Percentiles rank a stretch among this genome's conserved stretches.
These are phyloP conservation scores for Rhinogobio ventralis DNA, from an alignment of 2,797 vertebrate genomes.

Conservation along the genomic window DNA sequence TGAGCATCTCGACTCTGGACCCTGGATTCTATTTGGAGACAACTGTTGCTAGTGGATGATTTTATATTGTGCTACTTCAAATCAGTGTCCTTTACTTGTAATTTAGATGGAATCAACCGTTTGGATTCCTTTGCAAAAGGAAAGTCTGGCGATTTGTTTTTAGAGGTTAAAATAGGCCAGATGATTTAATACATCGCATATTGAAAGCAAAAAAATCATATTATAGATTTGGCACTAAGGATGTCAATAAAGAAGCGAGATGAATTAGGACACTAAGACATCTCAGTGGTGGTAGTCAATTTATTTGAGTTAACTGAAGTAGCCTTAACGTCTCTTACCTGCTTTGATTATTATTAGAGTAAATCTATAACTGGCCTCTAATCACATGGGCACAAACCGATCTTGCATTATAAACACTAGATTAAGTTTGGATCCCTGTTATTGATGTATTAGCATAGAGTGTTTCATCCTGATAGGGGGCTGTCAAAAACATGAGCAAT, in stretches of 20 bases:
- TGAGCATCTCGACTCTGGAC: slow-evolving; percentile 47
- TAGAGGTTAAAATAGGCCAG: neutral
- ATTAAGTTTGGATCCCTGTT: neutral
- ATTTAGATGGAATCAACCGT: neutral
- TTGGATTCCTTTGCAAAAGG: neutral
- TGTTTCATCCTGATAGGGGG: neutral
- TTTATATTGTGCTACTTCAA: slow-evolving; percentile 32
- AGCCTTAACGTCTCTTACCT: neutral
- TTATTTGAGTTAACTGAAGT: neutral
- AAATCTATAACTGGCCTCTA: neutral
- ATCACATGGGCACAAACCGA: neutral
- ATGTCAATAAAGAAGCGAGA: neutral
- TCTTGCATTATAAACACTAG: neutral
- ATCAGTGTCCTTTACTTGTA: neutral
- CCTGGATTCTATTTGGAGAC: slow-evolving; percentile 31
- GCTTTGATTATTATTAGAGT: neutral
- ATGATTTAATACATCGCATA: neutral
- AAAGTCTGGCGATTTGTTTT: neutral
- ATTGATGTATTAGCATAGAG: slow-evolving; percentile 9
- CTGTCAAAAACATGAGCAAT: slow-evolving; percentile 27
- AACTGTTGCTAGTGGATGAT: slow-evolving; percentile 5
- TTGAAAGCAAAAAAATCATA: neutral
- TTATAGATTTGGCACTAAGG: neutral
- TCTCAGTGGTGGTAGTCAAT: neutral
- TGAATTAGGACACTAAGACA: neutral